Base-by-base conservation (phyloP, 2,797 vertebrate genomes). In the Salmo trutta region DNA sequence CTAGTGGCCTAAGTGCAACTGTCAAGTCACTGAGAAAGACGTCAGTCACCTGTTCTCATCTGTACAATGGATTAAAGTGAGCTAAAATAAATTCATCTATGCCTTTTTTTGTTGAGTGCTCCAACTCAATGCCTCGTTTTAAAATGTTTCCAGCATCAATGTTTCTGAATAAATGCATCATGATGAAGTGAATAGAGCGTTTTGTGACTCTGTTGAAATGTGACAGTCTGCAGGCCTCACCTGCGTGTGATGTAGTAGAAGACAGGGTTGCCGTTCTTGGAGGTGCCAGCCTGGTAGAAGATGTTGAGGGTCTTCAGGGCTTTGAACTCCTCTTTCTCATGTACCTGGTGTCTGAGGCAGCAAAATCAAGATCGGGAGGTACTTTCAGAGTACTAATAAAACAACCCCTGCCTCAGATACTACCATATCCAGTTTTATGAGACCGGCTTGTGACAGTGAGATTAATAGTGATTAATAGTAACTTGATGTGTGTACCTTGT, bases 281-380 rank as follows among this genome's bases (percentile, higher is more conserved):
- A 99, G 27, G 98, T 99, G 75, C 98, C 98, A 73, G 98, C 98
- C 91, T 99, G 98, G 87, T 99, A 99, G 93, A 99, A 99, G 88
- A 99, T 99, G 89, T 98, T 99, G 74, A 99, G 93, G 0, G 98
- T 99, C 93, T 99, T 99, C 88, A 99, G 93, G 47, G 98, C 98
- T 92, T 99, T 99, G 85, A 99, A 99, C 82, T 99, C 98, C 82
- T 99, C 98, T 80, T 99, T 99, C 86, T 99, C 98, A 69, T 99
- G 98, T 47, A 99, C 98, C 87, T 99, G 98, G 88, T 99, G 98
- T 90, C 98, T 99, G 51, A 53, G 19, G 36, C 0, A 8, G 17
- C 31, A 27, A 52, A 16, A 8, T 8, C 51, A 27, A 53, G n/a
- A 24, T 33, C 5, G n/a, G 14, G 16, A 73, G 15, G 31, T 27